Conservation (phyloP, 2,888 invertebrate genomes). For the Acanthosepion lycidas region DNA sequence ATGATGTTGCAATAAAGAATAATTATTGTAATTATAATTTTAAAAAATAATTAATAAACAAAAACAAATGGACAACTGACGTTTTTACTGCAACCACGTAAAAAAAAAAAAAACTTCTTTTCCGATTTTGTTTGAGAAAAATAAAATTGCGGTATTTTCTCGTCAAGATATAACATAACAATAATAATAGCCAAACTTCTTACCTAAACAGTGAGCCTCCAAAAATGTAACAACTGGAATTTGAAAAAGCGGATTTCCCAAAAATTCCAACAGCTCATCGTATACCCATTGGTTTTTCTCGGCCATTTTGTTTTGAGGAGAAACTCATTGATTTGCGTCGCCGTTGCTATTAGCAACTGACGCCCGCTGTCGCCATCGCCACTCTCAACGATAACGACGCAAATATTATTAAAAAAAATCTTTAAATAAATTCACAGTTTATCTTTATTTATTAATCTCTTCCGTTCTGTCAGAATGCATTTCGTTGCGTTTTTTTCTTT, state of each 20-base stretch:
- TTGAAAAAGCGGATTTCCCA: slow-evolving; percentile 94
- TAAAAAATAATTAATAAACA: no score
- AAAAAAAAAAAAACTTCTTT: no score
- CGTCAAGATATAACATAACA: background rate
- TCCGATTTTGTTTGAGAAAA: background rate
- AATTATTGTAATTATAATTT: no score
- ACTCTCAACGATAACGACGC: background rate
- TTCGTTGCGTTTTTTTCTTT: no score
- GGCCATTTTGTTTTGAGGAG: slow-evolving; percentile 59
- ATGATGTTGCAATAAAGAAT: no score
- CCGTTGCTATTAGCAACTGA: background rate
- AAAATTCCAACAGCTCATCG: slow-evolving; percentile 90
- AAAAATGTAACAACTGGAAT: slow-evolving; percentile 92
- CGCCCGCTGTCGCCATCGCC: background rate
- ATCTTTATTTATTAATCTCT: no score
- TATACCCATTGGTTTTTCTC: slow-evolving; percentile 79
- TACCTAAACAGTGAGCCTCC: slow-evolving; percentile 93
- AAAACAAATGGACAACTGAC: no score
- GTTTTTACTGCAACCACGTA: no score
- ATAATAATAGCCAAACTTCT: slow-evolving; percentile 67
- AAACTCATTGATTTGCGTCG: background rate
- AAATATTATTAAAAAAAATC: background rate
- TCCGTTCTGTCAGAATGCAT: no score
- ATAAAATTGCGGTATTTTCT: background rate
- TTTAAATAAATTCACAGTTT: background rate